Base-by-base conservation (phyloP, 2,888 invertebrate species). In the Pedicia rivosa region DNA sequence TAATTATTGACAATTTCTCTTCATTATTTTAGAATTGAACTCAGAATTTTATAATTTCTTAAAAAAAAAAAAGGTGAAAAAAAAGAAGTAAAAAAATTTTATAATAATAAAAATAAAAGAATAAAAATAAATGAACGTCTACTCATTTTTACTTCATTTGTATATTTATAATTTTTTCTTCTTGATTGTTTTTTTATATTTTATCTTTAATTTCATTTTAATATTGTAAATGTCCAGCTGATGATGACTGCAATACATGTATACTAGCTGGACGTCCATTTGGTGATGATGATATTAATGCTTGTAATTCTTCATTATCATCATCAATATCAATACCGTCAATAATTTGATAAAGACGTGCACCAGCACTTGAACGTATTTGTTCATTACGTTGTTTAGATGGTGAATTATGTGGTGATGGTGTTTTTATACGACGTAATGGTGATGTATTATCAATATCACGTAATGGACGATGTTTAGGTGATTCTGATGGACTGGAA, bases 241-340 rank as follows among this genome's bases (percentile, higher is more conserved):
- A 10, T 5, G 24, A 13, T 27, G 27, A 12, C 33, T 49, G 48
- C 32, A 47, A 43, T 25, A 49, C 41, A 39, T 49, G 49, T 33
- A 49, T 46, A 39, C 48, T 49, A 20, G 48, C 48, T 15, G 49
- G 49, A n/a, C 48, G 43, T 16, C 47, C 48, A 31, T 47, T 47
- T 16, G 43, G n/a, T 5, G 5, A 12, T 12, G 27, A 12, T 27
- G 12, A 46, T 22, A 50, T 35, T 19, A 48, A 38, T 5, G 48
- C 46, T 9, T 48, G 47, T 40, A 47, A 43, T 39, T 48, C 47
- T 40, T 47, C 47, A 26, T 36, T 35, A 9, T 43, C 44, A 36
- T 47, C 47, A 30, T 32, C 22, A 3, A 19, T 28, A 32, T 28
- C 28, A 30, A 36, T 32, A 41, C 41, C 40, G 19, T 45, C 44